Base-by-base conservation (phyloP, 2,888 invertebrate genomes). In the Lamellibrachia satsuma region DNA sequence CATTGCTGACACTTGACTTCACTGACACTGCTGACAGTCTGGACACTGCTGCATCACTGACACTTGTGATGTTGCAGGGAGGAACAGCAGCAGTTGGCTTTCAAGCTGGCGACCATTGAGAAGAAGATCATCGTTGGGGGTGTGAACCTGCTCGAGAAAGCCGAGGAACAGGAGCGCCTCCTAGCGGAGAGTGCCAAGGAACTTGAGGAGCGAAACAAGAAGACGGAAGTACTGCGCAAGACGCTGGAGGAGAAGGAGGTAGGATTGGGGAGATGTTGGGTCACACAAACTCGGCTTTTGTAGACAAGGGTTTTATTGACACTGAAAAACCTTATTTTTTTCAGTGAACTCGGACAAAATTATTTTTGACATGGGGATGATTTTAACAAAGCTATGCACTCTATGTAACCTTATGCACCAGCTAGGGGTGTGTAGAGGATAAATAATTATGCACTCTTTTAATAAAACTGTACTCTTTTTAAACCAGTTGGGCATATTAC, bases 101-200 rank as follows among this genome's bases (percentile, higher is more conserved):
- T 98, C 93, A 99, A 99, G 96, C 97, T 99, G 93, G 94, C 95
- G 94, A 98, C 98, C 8, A 97, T 99, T 92, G 99, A 99, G 96
- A 98, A 98, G 94, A 99, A 99, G 96, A 99, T 99, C 93, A 97
- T 99, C 52, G 98, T 99, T 0, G 99, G 99, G 0, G 99, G 99
- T 0, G 99, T 99, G 97, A 99, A 99, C 97, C 97, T 99, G 8
- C 97, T 99, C 94, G 99, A 99, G 96, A 99, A 99, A 96, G 99
- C 99, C 0, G 98, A 99, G 96, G 98, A 98, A 0, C 99, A 99
- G 96, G 98, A 99, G 93, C 97, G 98, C 93, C 97, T 99, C 92
- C 97, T 99, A 92, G 98, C 98, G 95, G 98, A 98, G 93, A 98
- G 99, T 0, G 98, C 98, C 22, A 94, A 94, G 92, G 96, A 96